Base-by-base conservation (phyloP, 2,888 invertebrate species). In the Acleris cristana region DNA sequence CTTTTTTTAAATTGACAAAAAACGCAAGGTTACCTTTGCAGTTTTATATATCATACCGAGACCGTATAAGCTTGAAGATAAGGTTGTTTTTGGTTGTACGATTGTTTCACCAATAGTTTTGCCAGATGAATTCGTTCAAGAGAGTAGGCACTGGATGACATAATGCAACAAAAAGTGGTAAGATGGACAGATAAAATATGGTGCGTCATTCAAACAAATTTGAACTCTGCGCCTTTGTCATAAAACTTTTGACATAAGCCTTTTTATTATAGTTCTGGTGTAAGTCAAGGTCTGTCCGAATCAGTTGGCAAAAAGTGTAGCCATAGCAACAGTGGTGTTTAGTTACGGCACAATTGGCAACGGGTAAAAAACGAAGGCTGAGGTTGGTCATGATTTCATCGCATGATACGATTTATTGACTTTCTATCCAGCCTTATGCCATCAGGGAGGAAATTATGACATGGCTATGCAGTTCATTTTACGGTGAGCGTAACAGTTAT, bases 1-100 rank as follows among this genome's bases (percentile, higher is more conserved):
- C 62, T 67, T 67, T 60, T 66, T 67, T 62, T 48, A 66, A 66
- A 62, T 57, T 62, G 62, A 67, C 57, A 67, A 67, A 67, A 67
- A 67, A 62, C 16, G 14, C 57, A 45, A 67, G 26, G 8, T 57
- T 57, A 49, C 2, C 10, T 40, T 40, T 62, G 30, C 45, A n/a
- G 1, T 12, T 14, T 10, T 4, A n/a, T 12, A 52, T 49, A 8
- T 0, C 5, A 1, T 8, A 10, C 16, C 1, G 10, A 19, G n/a
- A 30, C 30, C 18, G 8, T 66, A 55, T 44, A 7, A 4, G 0
- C 16, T n/a, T 14, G 14, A 1, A 7, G 6, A 45, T 66, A 66
- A 30, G 45, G 61, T 6, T 23, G 8, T 6, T 26, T 52, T 61
- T 56, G 21, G 52, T 10, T 30, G 5, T 19, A 16, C 14, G 14